Conservation (phyloP, 2,797 vertebrate genomes). For the Galago senegalensis region DNA sequence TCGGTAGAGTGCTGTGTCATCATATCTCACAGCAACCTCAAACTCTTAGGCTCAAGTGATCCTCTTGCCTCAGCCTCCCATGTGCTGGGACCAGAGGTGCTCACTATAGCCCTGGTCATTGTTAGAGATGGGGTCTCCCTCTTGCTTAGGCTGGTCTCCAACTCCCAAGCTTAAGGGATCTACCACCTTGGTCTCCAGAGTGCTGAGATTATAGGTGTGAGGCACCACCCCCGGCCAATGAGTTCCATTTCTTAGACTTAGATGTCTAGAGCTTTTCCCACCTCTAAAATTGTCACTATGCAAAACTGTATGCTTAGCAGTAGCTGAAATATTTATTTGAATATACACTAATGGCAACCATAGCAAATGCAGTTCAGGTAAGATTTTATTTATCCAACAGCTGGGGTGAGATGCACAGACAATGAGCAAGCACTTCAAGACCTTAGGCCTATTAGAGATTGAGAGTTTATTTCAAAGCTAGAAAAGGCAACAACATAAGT, state of each 20-base stretch:
- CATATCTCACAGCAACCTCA: too few relatives aligned
- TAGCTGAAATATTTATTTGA: slow-evolving; percentile 43
- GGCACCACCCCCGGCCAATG: too few relatives aligned
- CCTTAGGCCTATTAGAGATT: background rate
- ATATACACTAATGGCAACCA: background rate
- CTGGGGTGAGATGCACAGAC: background rate
- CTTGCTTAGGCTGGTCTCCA: too few relatives aligned
- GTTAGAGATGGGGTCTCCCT: too few relatives aligned
- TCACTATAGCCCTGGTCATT: too few relatives aligned
- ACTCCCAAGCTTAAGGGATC: too few relatives aligned
- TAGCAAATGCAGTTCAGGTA: background rate
- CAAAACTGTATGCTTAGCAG: slow-evolving; percentile 17
- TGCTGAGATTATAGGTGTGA: too few relatives aligned
- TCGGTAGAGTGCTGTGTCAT: too few relatives aligned
- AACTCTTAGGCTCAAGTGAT: too few relatives aligned
- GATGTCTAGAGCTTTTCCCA: slow-evolving; percentile 21
- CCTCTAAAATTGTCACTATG: slow-evolving; percentile 26
- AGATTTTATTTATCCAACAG: slow-evolving; percentile 13
- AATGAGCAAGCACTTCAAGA: background rate
- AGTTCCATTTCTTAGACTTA: background rate
- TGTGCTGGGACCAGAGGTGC: too few relatives aligned
- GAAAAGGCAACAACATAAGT: background rate
- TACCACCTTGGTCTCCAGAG: too few relatives aligned
- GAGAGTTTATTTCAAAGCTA: slow-evolving; percentile 4
- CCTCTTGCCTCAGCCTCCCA: too few relatives aligned